These are phyloP conservation scores for Linyphia triangularis DNA, from an alignment of 2,888 invertebrate species.

Conservation along the genomic window DNA sequence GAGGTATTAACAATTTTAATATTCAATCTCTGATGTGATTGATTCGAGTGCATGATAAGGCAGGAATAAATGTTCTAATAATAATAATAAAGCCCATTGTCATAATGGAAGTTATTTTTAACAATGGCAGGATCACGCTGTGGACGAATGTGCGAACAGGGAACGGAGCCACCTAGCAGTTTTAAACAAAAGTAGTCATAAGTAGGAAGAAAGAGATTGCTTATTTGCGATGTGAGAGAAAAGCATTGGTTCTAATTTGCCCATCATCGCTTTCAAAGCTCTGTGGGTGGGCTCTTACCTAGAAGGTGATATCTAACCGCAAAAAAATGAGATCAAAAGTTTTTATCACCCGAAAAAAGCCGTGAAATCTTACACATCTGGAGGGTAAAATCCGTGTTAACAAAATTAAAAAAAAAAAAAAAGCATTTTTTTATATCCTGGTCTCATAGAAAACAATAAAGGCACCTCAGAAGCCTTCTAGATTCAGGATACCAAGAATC, in stretches of 20 bases:
- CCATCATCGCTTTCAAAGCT: not conserved
- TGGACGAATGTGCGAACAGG: too few species aligned
- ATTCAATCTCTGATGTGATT: too few species aligned
- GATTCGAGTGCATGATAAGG: too few species aligned
- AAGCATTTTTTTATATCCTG: not conserved
- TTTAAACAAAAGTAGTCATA: too few species aligned
- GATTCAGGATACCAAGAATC: conserved; percentile 15
- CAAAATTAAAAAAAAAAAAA: not conserved
- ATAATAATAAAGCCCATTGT: too few species aligned
- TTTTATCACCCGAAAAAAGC: not conserved
- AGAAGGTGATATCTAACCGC: not conserved
- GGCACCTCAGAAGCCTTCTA: not conserved
- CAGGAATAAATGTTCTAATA: too few species aligned
- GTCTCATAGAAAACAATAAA: not conserved
- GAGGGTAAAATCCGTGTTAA: not conserved
- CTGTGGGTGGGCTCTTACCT: not conserved
- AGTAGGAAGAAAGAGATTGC: too few species aligned
- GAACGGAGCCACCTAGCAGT: too few species aligned
- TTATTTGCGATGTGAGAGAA: too few species aligned
- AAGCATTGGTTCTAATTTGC: not conserved
- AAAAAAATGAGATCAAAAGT: not conserved
- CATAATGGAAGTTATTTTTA: too few species aligned
- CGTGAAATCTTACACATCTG: not conserved
- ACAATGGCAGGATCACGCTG: too few species aligned
- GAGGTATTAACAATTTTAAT: too few species aligned